These are phyloP conservation scores for Heterohyrax brucei DNA, from an alignment of 2,797 vertebrate genomes.

Conservation along the genomic window DNA sequence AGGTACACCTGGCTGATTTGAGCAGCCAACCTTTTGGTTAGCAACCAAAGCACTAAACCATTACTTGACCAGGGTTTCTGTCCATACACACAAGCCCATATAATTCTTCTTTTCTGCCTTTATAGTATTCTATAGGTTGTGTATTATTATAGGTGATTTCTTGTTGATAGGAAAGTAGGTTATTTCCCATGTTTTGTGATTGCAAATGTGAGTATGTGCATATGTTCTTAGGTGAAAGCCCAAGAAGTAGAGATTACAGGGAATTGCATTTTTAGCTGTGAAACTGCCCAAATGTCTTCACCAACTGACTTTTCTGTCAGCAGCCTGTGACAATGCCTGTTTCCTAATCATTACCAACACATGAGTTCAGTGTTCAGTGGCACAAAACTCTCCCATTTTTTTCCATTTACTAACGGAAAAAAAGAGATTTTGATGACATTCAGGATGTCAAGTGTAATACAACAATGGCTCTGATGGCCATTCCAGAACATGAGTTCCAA, in stretches of 20 bases:
- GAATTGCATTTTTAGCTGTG: not conserved
- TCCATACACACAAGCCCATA: not conserved
- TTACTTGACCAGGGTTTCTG: not conserved
- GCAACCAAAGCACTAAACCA: too few species aligned
- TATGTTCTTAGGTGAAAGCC: not conserved
- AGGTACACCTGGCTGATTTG: too few species aligned
- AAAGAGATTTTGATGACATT: too few species aligned
- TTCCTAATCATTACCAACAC: not conserved
- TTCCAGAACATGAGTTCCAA: too few species aligned
- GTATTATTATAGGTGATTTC: not conserved
- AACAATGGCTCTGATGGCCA: too few species aligned
- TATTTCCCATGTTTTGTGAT: not conserved
- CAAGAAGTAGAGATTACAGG: not conserved
- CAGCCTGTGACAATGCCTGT: not conserved
- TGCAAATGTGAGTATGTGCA: not conserved
- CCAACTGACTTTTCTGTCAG: not conserved
- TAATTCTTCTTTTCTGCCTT: not conserved
- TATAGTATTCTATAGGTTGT: not conserved
- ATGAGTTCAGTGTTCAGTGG: not conserved
- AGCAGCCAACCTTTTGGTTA: too few species aligned
- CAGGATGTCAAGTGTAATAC: too few species aligned
- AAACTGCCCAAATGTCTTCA: not conserved
- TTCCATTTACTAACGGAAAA: not conserved
- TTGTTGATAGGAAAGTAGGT: not conserved
- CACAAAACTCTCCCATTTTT: not conserved